Base-by-base conservation (phyloP, 1,140 invertebrate genomes). In the Argopecten irradians region DNA sequence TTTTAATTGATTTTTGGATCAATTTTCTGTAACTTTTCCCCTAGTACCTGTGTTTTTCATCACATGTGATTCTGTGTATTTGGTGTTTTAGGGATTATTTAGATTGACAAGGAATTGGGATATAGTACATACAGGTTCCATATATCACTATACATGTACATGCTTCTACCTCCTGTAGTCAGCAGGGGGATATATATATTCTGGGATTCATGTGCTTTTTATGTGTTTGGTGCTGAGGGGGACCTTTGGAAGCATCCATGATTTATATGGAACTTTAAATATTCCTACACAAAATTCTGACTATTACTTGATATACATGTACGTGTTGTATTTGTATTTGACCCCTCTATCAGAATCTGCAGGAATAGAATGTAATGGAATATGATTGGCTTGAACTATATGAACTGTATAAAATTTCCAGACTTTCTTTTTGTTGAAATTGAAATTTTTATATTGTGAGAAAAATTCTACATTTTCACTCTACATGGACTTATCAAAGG, bases 201-300 rank as follows among this genome's bases (percentile, higher is more conserved):
- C 55, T 71, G 55, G 55, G 55, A 71, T 71, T 71, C 2, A 71
- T 71, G 55, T 71, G 55, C 55, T 71, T 28, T 71, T 71, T 71
- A 71, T 71, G 55, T 55, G 43, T 55, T 55, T 55, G 43, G 43
- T 55, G 22, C 43, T 55, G 43, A 71, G n/a, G 1, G 5, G n/a
- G 55, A 71, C 55, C 55, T 71, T 46, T 71, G 55, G 55, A 71
- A 71, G n/a, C n/a, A n/a, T n/a, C n/a, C n/a, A n/a, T n/a, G n/a
- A n/a, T n/a, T n/a, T n/a, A n/a, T n/a, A n/a, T n/a, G n/a, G n/a
- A n/a, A n/a, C n/a, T n/a, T n/a, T n/a, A n/a, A n/a, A n/a, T n/a
- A n/a, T n/a, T n/a, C n/a, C n/a, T n/a, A n/a, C n/a, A n/a, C n/a
- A n/a, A n/a, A n/a, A n/a, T n/a, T n/a, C n/a, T n/a, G n/a, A n/a